Evolutionary conservation across 2,113 vertebrate genomes (phyloP).

Genomic region (Passer montanus): DNA sequence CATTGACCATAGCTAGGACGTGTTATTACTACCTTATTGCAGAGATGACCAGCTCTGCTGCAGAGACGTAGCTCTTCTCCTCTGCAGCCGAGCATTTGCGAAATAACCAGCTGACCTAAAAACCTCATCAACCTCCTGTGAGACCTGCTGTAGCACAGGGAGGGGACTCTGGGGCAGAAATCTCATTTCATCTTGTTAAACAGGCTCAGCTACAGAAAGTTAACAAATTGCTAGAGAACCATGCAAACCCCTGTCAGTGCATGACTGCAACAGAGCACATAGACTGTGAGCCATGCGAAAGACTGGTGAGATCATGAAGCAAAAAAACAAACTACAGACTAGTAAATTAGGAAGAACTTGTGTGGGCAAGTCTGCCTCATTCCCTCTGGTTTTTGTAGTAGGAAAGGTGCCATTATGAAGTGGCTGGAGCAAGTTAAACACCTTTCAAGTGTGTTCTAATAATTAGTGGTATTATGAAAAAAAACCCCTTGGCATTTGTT

Average conservation of each 20-base stretch:
- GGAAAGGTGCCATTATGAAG: not conserved
- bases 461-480: constrained; percentile 6
- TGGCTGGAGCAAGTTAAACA: not conserved
- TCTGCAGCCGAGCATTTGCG: not conserved
- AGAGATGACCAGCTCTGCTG: not conserved
- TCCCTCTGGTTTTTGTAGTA: not conserved
- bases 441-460: constrained; percentile 26
- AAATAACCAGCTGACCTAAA: not conserved
- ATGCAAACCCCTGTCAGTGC: not conserved
- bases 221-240: not conserved
- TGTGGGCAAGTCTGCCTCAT: constrained; percentile 10
- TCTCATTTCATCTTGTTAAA: not conserved
- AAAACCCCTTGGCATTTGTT: not conserved
- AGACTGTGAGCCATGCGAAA: not conserved
- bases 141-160: not conserved
- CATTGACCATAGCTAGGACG: not conserved
- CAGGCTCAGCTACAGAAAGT: not conserved
- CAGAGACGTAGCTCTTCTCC: not conserved
- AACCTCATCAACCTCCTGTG: not conserved
- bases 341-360: constrained; percentile 28
- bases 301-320: not conserved
- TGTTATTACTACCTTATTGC: not conserved
- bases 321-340: not conserved
- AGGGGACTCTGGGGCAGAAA: not conserved
- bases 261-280: not conserved